Conservation (phyloP, 2,113 vertebrate genomes). For the Cacatua alba region DNA sequence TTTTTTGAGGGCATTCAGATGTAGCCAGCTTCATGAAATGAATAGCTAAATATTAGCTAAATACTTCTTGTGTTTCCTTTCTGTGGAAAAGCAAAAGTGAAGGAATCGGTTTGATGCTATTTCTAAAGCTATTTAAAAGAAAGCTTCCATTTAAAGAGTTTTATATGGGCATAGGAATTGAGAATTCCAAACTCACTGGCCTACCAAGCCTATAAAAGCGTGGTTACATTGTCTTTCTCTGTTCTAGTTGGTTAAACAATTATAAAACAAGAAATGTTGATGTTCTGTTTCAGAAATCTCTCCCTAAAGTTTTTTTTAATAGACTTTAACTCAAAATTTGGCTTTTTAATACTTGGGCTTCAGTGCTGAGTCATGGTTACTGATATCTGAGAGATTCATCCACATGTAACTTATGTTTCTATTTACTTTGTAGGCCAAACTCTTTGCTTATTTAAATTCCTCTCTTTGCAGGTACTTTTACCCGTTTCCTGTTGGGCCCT, state of each 20-base stretch:
- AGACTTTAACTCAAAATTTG: neutral
- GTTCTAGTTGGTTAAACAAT: neutral
- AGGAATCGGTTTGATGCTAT: neutral
- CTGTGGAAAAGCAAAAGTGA: neutral
- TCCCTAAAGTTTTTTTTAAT: neutral
- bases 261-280: neutral
- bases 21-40: neutral
- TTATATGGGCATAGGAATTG: neutral
- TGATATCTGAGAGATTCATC: neutral
- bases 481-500: conserved; percentile 92
- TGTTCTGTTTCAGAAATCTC: neutral
- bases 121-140: neutral
- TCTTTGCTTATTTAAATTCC: neutral
- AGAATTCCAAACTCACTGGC: neutral
- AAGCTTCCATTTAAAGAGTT: neutral
- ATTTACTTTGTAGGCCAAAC: neutral
- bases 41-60: neutral
- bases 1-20: neutral
- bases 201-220: fast-evolving
- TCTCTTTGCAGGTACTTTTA: conserved; percentile 90
- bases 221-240: neutral
- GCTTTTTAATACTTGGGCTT: neutral
- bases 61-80: neutral
- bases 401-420: neutral
- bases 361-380: neutral